A percentile compares a stretch with the other conserved stretches of the same genome.
phyloP scores from a whole-genome alignment of 2,113 vertebrate genomes.

The Solea solea region DNA sequence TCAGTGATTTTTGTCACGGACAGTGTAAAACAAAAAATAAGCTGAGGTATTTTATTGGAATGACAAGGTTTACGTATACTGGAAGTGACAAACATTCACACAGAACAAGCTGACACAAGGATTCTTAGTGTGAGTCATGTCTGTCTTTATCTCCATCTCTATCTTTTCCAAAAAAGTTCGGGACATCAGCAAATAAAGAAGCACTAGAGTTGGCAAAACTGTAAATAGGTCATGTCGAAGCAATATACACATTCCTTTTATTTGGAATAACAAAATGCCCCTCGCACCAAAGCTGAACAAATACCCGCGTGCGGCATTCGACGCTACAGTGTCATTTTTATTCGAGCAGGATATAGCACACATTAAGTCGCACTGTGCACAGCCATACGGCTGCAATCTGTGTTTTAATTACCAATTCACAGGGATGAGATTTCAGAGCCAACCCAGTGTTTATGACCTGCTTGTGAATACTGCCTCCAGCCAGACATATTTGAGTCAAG shows the following conservation, averaged over 20 bases:
- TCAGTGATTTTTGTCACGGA: too few species aligned
- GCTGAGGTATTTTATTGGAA: too few species aligned
- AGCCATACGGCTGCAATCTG: constrained; percentile 39
- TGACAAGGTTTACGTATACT: too few species aligned
- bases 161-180: too few species aligned
- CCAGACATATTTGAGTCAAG: constrained; percentile 11
- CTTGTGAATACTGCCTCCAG: constrained; percentile 20
- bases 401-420: constrained; percentile 50
- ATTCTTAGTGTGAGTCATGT: neutral
- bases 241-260: neutral
- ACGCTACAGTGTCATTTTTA: neutral
- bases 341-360: constrained; percentile 13
- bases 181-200: too few species aligned
- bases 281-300: neutral
- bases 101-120: too few species aligned
- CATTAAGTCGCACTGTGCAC: constrained; percentile 11
- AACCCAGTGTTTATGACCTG: constrained; percentile 20
- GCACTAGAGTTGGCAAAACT: neutral
- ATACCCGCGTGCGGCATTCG: neutral
- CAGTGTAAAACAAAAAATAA: too few species aligned
- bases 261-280: neutral
- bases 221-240: neutral
- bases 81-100: too few species aligned
- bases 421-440: constrained; percentile 31
- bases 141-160: neutral